These are phyloP conservation scores for Psephotus haematonotus DNA, from an alignment of 2,113 vertebrate genomes.

Conservation along the genomic window DNA sequence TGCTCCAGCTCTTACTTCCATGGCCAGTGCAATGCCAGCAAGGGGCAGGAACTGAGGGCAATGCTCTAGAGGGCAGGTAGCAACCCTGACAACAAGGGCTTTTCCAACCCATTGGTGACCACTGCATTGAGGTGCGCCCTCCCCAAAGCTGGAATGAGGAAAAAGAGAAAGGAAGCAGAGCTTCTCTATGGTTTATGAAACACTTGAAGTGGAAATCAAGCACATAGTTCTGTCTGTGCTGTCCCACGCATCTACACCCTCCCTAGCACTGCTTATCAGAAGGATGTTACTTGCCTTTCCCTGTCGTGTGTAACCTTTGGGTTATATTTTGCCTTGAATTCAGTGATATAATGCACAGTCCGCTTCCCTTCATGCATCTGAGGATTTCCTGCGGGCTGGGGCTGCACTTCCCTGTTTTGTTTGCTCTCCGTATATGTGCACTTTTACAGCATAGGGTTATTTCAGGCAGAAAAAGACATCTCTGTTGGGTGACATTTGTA, in stretches of 20 bases:
- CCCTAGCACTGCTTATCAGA: background rate
- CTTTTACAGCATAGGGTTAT: background rate
- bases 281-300: background rate
- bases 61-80: background rate
- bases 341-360: background rate
- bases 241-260: rapidly evolving
- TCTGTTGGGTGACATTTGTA: background rate
- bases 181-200: background rate
- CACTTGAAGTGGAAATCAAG: background rate
- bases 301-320: background rate
- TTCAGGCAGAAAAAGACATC: background rate
- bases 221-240: background rate
- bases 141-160: background rate
- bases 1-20: background rate
- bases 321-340: background rate
- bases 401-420: slow-evolving; percentile 19
- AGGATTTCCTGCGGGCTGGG: slow-evolving; percentile 63
- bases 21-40: background rate
- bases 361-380: background rate
- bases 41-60: background rate
- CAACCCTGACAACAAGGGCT: background rate
- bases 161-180: background rate
- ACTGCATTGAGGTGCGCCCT: background rate
- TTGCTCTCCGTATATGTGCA: background rate
- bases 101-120: background rate